These are phyloP conservation scores for Perizoma flavofasciatum DNA, from an alignment of 2,888 invertebrate species.

Conservation along the genomic window DNA sequence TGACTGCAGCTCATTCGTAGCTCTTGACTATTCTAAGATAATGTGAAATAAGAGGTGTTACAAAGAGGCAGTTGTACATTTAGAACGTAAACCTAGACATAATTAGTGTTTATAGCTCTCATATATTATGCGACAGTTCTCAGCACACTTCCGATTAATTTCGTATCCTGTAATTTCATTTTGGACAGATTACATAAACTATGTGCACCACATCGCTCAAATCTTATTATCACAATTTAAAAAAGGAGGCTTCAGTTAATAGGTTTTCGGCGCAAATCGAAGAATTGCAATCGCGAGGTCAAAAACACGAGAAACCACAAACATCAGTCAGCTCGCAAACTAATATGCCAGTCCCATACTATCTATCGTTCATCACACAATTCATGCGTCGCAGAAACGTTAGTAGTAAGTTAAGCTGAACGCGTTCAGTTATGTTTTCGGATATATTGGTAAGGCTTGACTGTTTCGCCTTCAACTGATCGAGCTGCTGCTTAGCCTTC, in stretches of 20 bases:
- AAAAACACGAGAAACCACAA: slow-evolving; percentile 44
- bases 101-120: slow-evolving; percentile 18
- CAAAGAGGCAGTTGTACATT: slow-evolving; percentile 5
- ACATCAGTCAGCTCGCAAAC: no score
- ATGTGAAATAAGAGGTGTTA: slow-evolving; percentile 36
- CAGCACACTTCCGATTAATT: slow-evolving; percentile 20
- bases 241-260: no score
- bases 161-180: slow-evolving; percentile 30
- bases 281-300: slow-evolving; percentile 31
- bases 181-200: slow-evolving; percentile 16
- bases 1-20: slow-evolving; percentile 47
- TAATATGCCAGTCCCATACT: no score
- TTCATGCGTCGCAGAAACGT: no score
- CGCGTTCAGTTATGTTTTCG: no score
- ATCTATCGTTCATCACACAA: no score
- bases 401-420: no score
- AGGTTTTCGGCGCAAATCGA: no score
- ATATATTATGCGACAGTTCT: slow-evolving; percentile 17
- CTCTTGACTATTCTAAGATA: slow-evolving; percentile 45
- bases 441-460: no score
- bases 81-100: slow-evolving; percentile 36
- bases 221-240: no score
- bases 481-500: no score
- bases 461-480: no score
- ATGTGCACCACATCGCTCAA: not conserved